These are phyloP conservation scores for Bombus confusus DNA, from an alignment of 1,140 invertebrate genomes.

Conservation along the genomic window DNA sequence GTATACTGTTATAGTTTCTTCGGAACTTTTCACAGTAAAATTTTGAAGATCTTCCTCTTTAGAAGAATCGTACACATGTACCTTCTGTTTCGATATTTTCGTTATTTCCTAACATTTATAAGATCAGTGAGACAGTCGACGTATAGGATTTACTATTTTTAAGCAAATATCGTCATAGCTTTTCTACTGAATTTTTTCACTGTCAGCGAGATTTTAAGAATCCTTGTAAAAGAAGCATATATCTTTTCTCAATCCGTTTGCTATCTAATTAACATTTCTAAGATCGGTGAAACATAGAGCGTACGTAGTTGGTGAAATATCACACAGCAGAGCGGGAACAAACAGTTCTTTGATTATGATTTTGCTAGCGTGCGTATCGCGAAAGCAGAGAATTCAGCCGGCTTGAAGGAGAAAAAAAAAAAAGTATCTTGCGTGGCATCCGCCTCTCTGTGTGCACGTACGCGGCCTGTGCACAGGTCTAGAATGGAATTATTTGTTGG, in stretches of 20 bases:
- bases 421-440: constrained; percentile 35
- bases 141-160: not conserved
- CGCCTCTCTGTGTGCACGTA: constrained; percentile 2
- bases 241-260: not conserved
- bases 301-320: too few relatives aligned
- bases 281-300: not conserved
- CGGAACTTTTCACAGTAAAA: too few relatives aligned
- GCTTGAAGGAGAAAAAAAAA: constrained; percentile 28
- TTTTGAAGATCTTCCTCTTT: too few relatives aligned
- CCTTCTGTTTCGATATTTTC: too few relatives aligned
- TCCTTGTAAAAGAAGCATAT: not conserved
- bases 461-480: constrained; percentile 16
- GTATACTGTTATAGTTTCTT: not conserved
- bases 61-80: too few relatives aligned
- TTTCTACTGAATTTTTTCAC: not conserved
- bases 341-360: constrained; percentile 24
- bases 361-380: constrained; percentile 15
- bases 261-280: not conserved
- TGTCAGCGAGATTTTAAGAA: not conserved
- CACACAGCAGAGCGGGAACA: not conserved
- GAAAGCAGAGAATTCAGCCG: not conserved
- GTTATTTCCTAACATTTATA: not conserved
- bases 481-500: constrained; percentile 60
- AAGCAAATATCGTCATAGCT: not conserved
- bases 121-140: too few relatives aligned